Evolutionary conservation across 2,888 invertebrate species (phyloP), one percentile per base, ranked within the genome.

Genomic region (Phasia obesa): DNA sequence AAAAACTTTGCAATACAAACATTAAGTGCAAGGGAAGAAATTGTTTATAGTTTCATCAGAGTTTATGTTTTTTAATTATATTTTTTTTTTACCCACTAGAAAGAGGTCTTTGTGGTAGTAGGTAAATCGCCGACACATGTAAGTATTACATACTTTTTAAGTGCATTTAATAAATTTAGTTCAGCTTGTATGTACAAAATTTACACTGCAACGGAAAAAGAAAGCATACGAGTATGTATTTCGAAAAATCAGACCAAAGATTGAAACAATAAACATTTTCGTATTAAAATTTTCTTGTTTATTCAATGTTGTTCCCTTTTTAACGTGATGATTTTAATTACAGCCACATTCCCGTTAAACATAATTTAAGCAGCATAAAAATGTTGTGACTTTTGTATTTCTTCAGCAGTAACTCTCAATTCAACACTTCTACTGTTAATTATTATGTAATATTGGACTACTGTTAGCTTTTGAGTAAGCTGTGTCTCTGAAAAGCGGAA

Each of bases 71-170:
- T 60, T 44, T 35, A 6, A 11, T 25, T 62, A 15, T n/a, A 55
- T 17, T 62, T 42, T 31, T 23, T 23, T 51, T 69, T 53, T 60
- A 77, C 60, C 69, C 69, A 69, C 53, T 69, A 69, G 21, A 21
- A 51, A 44, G 51, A 17, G 69, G 51, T 60, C 42, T 69, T 15
- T 77, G 69, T 77, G 76, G 67, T 53, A 69, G 60, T 62, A 69
- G 69, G 76, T 69, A 60, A 77, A 69, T 44, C 31, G 9, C 3
- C 42, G 4, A n/a, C 35, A 53, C 47, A 62, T 27, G 21, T 15
- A 42, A 21, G 19, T 23, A 5, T 9, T 42, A 42, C 42, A 42
- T 11, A 11, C 4, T 49, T 53, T n/a, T 17, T 27, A n/a, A 44
- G 21, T 1, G 31, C 11, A 47, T 25, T 35, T 19, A 57, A 47